Conservation (phyloP, 2,113 vertebrate genomes). For the Trematomus loennbergii region DNA sequence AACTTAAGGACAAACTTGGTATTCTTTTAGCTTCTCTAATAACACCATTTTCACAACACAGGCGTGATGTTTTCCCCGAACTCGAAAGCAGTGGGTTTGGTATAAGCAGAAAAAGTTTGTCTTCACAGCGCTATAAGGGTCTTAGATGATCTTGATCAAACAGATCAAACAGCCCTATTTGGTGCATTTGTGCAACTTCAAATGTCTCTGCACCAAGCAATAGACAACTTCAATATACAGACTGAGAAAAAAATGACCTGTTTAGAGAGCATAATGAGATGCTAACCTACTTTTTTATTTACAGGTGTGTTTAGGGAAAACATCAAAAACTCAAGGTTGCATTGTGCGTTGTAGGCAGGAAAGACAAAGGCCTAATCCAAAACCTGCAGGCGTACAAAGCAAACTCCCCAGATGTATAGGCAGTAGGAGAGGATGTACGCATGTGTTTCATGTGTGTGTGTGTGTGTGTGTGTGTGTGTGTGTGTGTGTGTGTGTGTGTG, state of each 20-base stretch:
- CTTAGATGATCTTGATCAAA: constrained; percentile 21
- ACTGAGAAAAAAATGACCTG: constrained; percentile 21
- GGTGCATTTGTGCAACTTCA: not conserved
- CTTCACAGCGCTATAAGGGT: not conserved
- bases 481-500: constrained; percentile 26
- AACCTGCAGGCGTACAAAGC: constrained; percentile 46
- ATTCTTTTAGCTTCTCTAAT: too few species aligned
- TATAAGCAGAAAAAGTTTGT: not conserved
- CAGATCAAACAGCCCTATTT: constrained; percentile 15
- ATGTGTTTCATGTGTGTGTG: constrained; percentile 9
- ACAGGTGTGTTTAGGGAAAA: constrained; percentile 64
- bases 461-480: constrained; percentile 35
- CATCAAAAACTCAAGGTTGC: constrained; percentile 34
- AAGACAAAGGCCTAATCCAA: constrained; percentile 61
- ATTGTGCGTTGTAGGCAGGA: constrained; percentile 2
- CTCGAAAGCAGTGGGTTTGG: not conserved
- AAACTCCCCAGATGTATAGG: constrained; percentile 49
- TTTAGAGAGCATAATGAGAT: constrained; percentile 54
- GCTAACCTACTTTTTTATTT: constrained; percentile 60
- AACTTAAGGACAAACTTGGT: too few species aligned
- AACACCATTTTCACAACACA: too few species aligned
- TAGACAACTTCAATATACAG: constrained; percentile 10
- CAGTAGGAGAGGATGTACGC: constrained; percentile 29
- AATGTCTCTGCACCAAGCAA: constrained; percentile 1
- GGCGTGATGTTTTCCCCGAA: not conserved